A percentile compares a stretch with the other conserved stretches of the same genome.
These are phyloP conservation scores for Dasysyrphus albostriatus DNA, from an alignment of 2,888 invertebrate species.

Conservation along the genomic window DNA sequence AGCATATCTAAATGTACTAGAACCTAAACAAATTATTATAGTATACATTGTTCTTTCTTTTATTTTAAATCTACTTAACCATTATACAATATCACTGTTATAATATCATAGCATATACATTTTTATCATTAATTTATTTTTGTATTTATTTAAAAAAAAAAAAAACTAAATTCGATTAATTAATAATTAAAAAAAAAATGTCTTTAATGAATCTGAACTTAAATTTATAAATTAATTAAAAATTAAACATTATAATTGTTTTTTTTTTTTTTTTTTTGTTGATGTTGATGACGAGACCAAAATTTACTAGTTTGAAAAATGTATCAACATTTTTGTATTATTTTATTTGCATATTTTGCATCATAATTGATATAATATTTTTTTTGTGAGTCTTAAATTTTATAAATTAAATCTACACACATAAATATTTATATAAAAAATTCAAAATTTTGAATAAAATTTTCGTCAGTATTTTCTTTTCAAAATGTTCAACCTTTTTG, in stretches of 20 bases:
- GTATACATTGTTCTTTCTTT: constrained; percentile 47
- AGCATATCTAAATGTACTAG: not conserved
- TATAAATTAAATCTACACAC: constrained; percentile 3
- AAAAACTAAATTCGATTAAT: not conserved
- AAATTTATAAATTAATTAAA: constrained; percentile 1
- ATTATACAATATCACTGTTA: constrained; percentile 67
- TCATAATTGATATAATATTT: constrained; percentile 1
- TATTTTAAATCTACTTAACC: constrained; percentile 27
- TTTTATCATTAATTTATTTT: not conserved
- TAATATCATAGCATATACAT: constrained; percentile 38
- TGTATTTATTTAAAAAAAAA: not conserved
- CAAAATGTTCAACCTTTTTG: not conserved
- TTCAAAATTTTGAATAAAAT: not conserved
- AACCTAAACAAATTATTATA: constrained; percentile 14
- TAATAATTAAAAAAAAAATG: constrained; percentile 18
- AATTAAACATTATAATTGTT: not conserved
- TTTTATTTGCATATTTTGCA: constrained; percentile 23
- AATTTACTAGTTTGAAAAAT: constrained; percentile 65
- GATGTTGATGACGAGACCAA: constrained; percentile 72
- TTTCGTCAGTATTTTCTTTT: not conserved
- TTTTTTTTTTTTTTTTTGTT: constrained; percentile 2
- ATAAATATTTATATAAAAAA: not conserved
- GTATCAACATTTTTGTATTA: constrained; percentile 34
- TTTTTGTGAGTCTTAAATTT: constrained; percentile 55
- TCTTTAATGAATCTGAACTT: constrained; percentile 31